These are phyloP conservation scores for Rhimphoctona megacephalus DNA, from an alignment of 2,888 invertebrate species.

Conservation along the genomic window DNA sequence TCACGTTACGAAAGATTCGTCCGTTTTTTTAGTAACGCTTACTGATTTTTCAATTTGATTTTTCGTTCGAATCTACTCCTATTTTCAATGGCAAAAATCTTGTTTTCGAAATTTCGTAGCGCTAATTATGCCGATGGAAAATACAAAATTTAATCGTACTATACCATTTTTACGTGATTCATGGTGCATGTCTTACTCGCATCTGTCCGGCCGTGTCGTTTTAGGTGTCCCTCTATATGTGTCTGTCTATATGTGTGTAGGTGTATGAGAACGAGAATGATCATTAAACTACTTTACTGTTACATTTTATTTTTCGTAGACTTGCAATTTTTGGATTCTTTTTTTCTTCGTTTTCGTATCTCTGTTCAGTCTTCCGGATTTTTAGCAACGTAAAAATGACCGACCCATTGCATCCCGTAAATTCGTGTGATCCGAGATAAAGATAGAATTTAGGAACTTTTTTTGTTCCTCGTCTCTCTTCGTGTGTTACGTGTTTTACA, in stretches of 20 bases:
- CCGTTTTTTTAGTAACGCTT: slow-evolving; percentile 27
- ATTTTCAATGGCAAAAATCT: slow-evolving; percentile 15
- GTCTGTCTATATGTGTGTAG: slow-evolving; percentile 55
- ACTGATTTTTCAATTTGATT: slow-evolving; percentile 5
- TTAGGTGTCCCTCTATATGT: slow-evolving; percentile 60
- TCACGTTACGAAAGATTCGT: slow-evolving; percentile 59
- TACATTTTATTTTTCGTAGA: slow-evolving; percentile 52
- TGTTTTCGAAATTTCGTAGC: slow-evolving; percentile 8
- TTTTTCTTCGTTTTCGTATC: neutral
- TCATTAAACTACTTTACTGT: slow-evolving; percentile 32
- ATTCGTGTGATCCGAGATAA: slow-evolving; percentile 41
- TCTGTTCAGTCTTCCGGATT: slow-evolving; percentile 24
- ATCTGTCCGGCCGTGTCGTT: slow-evolving; percentile 64
- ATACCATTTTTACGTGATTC: slow-evolving; percentile 66
- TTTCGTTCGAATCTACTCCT: slow-evolving; percentile 6
- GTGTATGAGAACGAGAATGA: slow-evolving; percentile 46
- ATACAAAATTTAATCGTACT: slow-evolving; percentile 54
- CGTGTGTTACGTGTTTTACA: slow-evolving; percentile 64
- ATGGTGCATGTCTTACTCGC: slow-evolving; percentile 67
- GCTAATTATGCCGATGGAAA: slow-evolving; percentile 10
- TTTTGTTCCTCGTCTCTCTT: slow-evolving; percentile 43
- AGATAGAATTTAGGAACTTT: slow-evolving; percentile 50
- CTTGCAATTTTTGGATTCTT: slow-evolving; percentile 22
- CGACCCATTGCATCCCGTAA: neutral
- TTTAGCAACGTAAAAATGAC: slow-evolving; percentile 25